Percentiles rank a stretch among this genome's conserved stretches.
phyloP scores from a whole-genome alignment of 2,113 vertebrate species.

The Boulengeromyrus knoepffleri region DNA sequence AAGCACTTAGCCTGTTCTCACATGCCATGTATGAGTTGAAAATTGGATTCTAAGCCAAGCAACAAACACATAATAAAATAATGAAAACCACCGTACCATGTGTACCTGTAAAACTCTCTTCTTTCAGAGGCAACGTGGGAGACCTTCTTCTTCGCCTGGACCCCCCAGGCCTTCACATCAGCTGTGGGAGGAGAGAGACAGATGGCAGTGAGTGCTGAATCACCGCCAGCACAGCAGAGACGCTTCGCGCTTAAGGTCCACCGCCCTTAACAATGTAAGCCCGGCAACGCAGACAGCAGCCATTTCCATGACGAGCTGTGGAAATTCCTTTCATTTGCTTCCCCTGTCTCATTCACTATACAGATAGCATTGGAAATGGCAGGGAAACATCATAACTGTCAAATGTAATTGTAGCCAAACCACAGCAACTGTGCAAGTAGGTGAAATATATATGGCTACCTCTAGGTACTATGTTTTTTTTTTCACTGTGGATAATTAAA shows the following conservation, averaged over 20 bases:
- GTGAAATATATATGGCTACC: slow-evolving; percentile 37
- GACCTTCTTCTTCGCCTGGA: slow-evolving; percentile 33
- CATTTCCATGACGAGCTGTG: slow-evolving; percentile 49
- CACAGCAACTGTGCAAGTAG: slow-evolving; percentile 25
- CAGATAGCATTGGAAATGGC: slow-evolving; percentile 42
- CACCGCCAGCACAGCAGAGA: background rate
- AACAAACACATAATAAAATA: slow-evolving; percentile 20
- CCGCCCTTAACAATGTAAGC: background rate
- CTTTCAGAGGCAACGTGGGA: slow-evolving; percentile 45
- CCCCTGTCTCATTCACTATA: slow-evolving; percentile 44
- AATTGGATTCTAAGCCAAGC: background rate
- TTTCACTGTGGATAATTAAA: slow-evolving; percentile 43
- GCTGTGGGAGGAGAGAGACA: slow-evolving; percentile 43
- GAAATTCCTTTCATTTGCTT: slow-evolving; percentile 48
- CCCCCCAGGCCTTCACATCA: slow-evolving; percentile 54
- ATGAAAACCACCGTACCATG: slow-evolving; percentile 53
- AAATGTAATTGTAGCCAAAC: slow-evolving; percentile 28
- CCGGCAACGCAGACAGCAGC: slow-evolving; percentile 42
- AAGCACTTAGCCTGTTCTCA: background rate
- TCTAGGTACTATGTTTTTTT: slow-evolving; percentile 22
- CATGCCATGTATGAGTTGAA: background rate
- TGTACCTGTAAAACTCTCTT: slow-evolving; percentile 51
- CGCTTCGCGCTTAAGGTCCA: background rate
- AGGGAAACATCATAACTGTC: slow-evolving; percentile 21
- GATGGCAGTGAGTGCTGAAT: background rate